Evolutionary conservation across 1,140 invertebrate species (phyloP), one percentile per base, ranked within the genome.

Genomic region (Episyrphus balteatus): DNA sequence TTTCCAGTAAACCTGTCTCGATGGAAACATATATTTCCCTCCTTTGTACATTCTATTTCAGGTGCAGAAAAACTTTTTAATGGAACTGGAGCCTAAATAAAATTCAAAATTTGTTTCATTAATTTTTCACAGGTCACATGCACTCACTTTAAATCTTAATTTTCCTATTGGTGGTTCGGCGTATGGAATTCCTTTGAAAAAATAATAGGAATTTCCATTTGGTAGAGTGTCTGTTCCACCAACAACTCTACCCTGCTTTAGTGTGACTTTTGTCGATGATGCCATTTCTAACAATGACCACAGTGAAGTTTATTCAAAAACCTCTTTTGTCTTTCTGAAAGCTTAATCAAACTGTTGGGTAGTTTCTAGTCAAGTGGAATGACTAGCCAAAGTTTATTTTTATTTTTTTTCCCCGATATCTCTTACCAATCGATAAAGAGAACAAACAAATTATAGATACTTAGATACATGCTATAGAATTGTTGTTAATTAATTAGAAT

Each of bases 161-260:
- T 58, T 46, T 47, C 69, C 66, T 5, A 66, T 15, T 1, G 69
- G 69, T 34, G 68, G 61, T 48, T 68, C 51, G 14, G 61, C 67
- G 50, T 68, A 68, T 10, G 59, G 63, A 1, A 70, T 55, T 7
- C 66, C 68, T 51, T 64, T 62, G 39, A 70, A 70, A 39, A 62
- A 66, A 40, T 58, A 68, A 44, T 61, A 70, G 11, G 59, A 17
- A 9, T 56, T 53, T n/a, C 61, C 63, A 55, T 65, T 42, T 42
- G 12, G 34, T 6, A 36, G 14, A 3, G 12, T 3, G 5, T 36
- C 14, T 6, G 5, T 12, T 36, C 14, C 34, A 36, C 34, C 34
- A n/a, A 36, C 14, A n/a, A 36, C 11, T n/a, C 34, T 36, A n/a
- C 34, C 34, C 10, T 36, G 34, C 11, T 36, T 36, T 26, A 26